Percentiles rank a stretch among this genome's conserved stretches.
phyloP scores from a whole-genome alignment of 1,140 invertebrate genomes.

The Pachypeltis micranthus region DNA sequence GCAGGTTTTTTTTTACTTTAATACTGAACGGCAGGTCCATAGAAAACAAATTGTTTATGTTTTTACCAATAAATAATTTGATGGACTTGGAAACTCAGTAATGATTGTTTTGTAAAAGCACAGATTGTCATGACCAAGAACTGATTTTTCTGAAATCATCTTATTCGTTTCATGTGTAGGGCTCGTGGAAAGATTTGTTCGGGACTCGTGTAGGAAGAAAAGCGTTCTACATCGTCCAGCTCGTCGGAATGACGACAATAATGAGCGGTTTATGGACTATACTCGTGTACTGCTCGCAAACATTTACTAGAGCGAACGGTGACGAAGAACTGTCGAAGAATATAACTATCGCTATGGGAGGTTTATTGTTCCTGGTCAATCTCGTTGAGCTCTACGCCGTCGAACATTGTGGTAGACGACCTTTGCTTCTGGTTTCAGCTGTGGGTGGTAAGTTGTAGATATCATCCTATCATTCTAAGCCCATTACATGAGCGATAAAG shows the following conservation, averaged over 20 bases:
- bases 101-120: no score
- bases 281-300: conserved; percentile 25
- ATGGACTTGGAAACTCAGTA: no score
- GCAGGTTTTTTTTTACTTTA: no score
- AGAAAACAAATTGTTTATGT: no score
- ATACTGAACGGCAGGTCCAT: no score
- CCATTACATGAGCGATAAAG: no score
- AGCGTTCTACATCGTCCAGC: conserved; percentile 26
- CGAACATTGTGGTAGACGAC: conserved; percentile 38
- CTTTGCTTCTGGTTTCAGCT: conserved; percentile 41
- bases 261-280: conserved; percentile 26
- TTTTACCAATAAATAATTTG: no score
- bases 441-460: conserved; percentile 23
- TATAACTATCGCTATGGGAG: conserved; percentile 27
- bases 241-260: conserved; percentile 23
- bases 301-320: conserved; percentile 20
- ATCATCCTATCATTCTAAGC: no score
- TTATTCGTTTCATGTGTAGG: no score
- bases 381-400: conserved; percentile 36
- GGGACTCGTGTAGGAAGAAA: conserved; percentile 19
- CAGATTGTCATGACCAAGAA: no score
- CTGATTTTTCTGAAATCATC: no score
- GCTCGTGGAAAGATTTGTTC: conserved; percentile 21
- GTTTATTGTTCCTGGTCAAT: conserved; percentile 34
- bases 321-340: conserved; percentile 10